phyloP scores from a whole-genome alignment of 1,140 invertebrate species.

The Drosophila melanica region DNA sequence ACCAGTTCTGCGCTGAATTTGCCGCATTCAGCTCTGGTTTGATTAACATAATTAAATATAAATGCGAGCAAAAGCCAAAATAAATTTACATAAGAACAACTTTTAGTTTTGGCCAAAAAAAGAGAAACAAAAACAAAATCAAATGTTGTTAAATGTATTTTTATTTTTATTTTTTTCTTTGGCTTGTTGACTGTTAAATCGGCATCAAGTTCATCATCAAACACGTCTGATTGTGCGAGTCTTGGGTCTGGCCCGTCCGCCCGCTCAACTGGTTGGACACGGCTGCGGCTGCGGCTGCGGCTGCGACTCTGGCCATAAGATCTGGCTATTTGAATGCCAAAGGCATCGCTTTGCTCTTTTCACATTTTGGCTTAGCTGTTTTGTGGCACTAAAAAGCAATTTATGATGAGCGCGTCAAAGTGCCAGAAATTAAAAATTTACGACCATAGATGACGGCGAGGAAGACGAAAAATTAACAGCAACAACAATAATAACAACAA shows the following conservation, averaged over 20 bases:
- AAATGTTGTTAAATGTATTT: constrained; percentile 12
- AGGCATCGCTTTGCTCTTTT: constrained; percentile 73
- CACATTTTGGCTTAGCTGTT: constrained; percentile 42
- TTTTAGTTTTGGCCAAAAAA: constrained; percentile 61
- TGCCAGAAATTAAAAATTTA: constrained; percentile 67
- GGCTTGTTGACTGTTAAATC: constrained; percentile 52
- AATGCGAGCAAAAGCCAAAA: constrained; percentile 63
- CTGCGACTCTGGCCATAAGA: constrained; percentile 20
- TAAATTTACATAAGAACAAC: constrained; percentile 75
- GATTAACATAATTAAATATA: constrained; percentile 80
- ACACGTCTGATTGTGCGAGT: constrained; percentile 52
- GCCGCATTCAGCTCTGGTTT: constrained; percentile 46
- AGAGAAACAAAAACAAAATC: constrained; percentile 1
- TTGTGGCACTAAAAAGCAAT: constrained; percentile 66
- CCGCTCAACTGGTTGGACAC: constrained; percentile 49
- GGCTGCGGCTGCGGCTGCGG: not conserved
- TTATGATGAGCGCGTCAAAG: constrained; percentile 71
- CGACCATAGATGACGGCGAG: constrained; percentile 41
- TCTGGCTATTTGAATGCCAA: constrained; percentile 78
- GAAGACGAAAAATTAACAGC: constrained; percentile 25
- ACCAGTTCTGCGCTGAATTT: constrained; percentile 31
- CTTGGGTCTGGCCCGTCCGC: constrained; percentile 34
- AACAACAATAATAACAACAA: constrained; percentile 22
- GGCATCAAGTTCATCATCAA: constrained; percentile 78
- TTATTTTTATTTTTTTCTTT: constrained; percentile 32